Base-by-base conservation (phyloP, 2,888 invertebrate species). In the Parnassius apollo region DNA sequence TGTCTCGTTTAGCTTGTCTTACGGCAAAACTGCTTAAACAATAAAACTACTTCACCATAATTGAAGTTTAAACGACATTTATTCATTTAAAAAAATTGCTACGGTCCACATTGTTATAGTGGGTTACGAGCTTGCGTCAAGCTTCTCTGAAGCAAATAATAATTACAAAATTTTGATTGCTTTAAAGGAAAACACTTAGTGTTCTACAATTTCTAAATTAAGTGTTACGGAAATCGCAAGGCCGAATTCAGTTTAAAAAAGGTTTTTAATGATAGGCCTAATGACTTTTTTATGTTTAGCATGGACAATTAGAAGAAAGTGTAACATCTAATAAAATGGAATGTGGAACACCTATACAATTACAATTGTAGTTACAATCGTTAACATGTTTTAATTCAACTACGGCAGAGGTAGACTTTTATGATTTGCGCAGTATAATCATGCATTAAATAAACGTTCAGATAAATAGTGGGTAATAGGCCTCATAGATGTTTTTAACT, bases 121-220 rank as follows among this genome's bases (percentile, higher is more conserved):
- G 50, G 44, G 7, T 55, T 35, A 35, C 35, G 35, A 35, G 35
- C 48, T 64, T 64, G 64, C 60, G 57, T 49, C 48, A 57, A 64
- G 22, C 56, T 60, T 49, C 57, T 53, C 57, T 44, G 46, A 42
- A 49, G 44, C 48, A 25, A 64, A 57, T 57, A 57, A 52, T 44
- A 11, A 35, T 64, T 64, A 52, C 64, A 49, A 64, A 64, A 64
- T 57, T 35, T 42, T 44, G 48, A 57, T 57, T 60, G 57, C 57
- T 49, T n/a, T 51, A 13, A 51, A 50, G 45, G 10, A 56, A 61
- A 61, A 51, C 45, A 45, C 50, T 61, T 44, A 56, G 44, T 42
- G 56, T 45, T 18, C 50, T 45, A 50, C 25, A 48, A 59, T 63
- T 63, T 64, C 57, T 64, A 52, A 48, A n/a, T 57, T 59, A 52